Evolutionary conservation across 2,888 invertebrate species (phyloP), one percentile per base, ranked within the genome.

Genomic region (Carabus problematicus): DNA sequence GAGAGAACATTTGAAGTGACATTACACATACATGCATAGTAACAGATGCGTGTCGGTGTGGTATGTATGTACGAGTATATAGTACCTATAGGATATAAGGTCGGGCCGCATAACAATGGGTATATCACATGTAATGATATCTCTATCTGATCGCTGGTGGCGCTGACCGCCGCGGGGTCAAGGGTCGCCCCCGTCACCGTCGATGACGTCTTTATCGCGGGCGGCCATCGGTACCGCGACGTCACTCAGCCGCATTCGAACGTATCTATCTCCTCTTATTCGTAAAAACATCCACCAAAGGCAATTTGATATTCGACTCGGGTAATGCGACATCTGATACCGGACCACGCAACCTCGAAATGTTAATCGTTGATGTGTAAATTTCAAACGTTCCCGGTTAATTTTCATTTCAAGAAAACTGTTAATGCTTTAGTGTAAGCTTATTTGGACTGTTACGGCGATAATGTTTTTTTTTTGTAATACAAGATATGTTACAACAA

Each of bases 131-230:
- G 75, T 77, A 78, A 78, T 77, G 79, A 78, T 78, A 78, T 77
- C 76, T 78, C 76, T 78, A 78, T 77, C 78, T 74, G 76, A 77
- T 78, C 78, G 76, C 78, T 78, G 77, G 76, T 76, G 77, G 76
- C 76, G 75, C 74, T 75, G 76, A 75, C 67, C 67, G 67, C 14
- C 40, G 42, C 43, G 52, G 43, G 67, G 78, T 78, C 78, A 79
- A 74, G 76, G 78, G 78, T 78, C 76, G 54, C 58, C 60, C 59
- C 67, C 60, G 60, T 60, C 59, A 67, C 67, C 67, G 60, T 16
- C 42, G 60, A 67, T 67, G 67, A 67, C 52, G 67, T 49, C 67
- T 67, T 54, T 67, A 67, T 67, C 67, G 52, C 54, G 41, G 19
- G 12, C 54, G 43, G 19, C 52, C 67, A 67, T 60, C 67, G 54